A percentile compares a stretch with the other conserved stretches of the same genome.
Evolutionary conservation across 2,113 vertebrate species (phyloP).

Genomic region (Pongo pygmaeus): DNA sequence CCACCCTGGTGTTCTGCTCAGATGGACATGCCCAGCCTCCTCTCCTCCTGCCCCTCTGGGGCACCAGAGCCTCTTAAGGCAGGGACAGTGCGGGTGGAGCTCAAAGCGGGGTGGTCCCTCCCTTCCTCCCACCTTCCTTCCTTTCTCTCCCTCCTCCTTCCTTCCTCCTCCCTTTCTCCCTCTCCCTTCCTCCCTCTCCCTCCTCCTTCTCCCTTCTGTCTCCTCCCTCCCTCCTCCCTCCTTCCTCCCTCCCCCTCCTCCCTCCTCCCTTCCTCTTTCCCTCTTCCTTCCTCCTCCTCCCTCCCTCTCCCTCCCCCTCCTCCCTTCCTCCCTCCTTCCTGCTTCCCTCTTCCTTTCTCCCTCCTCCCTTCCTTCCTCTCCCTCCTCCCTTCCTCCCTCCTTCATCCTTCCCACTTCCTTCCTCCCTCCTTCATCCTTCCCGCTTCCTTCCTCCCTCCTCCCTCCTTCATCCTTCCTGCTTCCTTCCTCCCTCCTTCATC

Average conservation of each 20-base stretch:
- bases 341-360: rapidly evolving
- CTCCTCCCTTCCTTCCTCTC: not conserved
- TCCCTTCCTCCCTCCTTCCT: not conserved
- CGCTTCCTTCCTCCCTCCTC: rapidly evolving
- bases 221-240: rapidly evolving
- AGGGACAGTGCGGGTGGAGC: rapidly evolving
- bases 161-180: rapidly evolving
- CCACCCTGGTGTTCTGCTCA: not conserved
- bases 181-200: rapidly evolving
- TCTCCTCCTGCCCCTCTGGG: not conserved
- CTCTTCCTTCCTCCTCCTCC: rapidly evolving
- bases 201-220: rapidly evolving
- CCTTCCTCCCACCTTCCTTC: not conserved
- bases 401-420: not conserved
- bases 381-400: not conserved
- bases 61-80: rapidly evolving
- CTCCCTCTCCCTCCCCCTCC: rapidly evolving
- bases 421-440: rapidly evolving
- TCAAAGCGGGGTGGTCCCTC: rapidly evolving
- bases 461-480: rapidly evolving
- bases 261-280: rapidly evolving
- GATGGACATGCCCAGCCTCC: not conserved
- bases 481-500: rapidly evolving
- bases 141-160: rapidly evolving
- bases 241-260: rapidly evolving